Base-by-base conservation (phyloP, 2,797 vertebrate species). In the Argyrosomus regius region DNA sequence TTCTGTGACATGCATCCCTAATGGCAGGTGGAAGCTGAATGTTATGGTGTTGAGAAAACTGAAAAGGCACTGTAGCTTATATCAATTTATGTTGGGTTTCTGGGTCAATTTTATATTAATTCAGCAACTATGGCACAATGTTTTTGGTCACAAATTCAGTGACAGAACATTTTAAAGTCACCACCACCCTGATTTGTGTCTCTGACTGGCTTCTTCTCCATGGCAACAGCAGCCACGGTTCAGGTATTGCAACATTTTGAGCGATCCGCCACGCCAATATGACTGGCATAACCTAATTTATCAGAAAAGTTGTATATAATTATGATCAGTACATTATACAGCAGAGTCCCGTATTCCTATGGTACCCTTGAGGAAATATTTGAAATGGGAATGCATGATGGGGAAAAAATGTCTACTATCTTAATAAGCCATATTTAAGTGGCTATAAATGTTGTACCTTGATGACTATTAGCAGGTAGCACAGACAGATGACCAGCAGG, bases 391-490 rank as follows among this genome's bases (percentile, higher is more conserved):
- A 26, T 26, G 26, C 26, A 26, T 2, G 26, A 26, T 26, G 26
- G 26, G 26, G 26, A 26, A 26, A 26, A 26, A 26, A 26, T 3
- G 26, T 26, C 26, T 26, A 3, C 26, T 52, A 2, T 35, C 14
- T 35, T 18, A 64, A 67, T 14, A 74, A 14, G 20, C 35, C 11
- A 41, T 4, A 39, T 66, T 20, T 35, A 3, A 18, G 11, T 53
- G 3, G 1, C 0, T 64, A 6, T 74, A 43, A 65, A 45, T 10
- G 20, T 16, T 28, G 11, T 88, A 94, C 97, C 92, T 98, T 98
- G 60, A 97, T 93, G 49, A 99, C 95, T 0, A 99, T 98, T 59
- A 99, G 94, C 92, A 99, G 91, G 91, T 99, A 98, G 91, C 98
- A 99, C 77, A 98, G 93, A 71, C 97, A 98, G 93, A 99, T 99